These are phyloP conservation scores for Xiphophorus birchmanni DNA, from an alignment of 2,797 vertebrate genomes.

Conservation along the genomic window DNA sequence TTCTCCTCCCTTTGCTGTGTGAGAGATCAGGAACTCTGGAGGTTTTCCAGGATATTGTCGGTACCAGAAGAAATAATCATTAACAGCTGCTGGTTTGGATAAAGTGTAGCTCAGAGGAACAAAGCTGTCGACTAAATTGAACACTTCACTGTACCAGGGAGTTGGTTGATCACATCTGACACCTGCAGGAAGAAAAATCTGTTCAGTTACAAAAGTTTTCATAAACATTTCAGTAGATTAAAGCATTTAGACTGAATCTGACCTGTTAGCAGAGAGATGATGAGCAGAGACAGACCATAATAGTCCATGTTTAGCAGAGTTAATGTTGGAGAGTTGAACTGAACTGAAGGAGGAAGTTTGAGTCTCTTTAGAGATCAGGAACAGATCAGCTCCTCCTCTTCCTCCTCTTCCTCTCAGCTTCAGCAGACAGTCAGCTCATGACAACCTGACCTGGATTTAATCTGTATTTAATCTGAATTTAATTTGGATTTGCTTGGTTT, in stretches of 20 bases:
- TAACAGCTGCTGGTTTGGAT: neutral
- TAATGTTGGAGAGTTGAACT: neutral
- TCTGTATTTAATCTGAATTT: neutral
- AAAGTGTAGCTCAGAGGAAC: too few species aligned
- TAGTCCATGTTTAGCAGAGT: neutral
- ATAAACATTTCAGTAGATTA: too few species aligned
- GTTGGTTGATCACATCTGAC: too few species aligned
- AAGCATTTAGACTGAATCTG: too few species aligned
- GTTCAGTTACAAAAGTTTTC: too few species aligned
- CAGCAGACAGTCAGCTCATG: too few species aligned
- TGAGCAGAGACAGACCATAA: neutral
- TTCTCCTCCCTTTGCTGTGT: too few species aligned
- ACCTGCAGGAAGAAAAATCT: neutral
- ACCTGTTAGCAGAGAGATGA: too few species aligned
- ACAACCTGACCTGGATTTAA: too few species aligned
- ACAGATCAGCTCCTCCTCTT: constrained; percentile 19
- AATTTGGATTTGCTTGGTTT: too few species aligned
- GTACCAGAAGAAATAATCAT: constrained; percentile 11
- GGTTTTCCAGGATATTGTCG: neutral
- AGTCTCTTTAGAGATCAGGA: neutral
- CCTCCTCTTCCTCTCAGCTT: neutral
- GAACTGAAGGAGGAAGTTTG: neutral
- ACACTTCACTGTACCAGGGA: too few species aligned
- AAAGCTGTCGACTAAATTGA: too few species aligned
- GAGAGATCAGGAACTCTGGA: neutral